Percentiles rank a stretch among this genome's conserved stretches.
Evolutionary conservation across 2,113 vertebrate species (phyloP).

Genomic region (Phainopepla nitens): DNA sequence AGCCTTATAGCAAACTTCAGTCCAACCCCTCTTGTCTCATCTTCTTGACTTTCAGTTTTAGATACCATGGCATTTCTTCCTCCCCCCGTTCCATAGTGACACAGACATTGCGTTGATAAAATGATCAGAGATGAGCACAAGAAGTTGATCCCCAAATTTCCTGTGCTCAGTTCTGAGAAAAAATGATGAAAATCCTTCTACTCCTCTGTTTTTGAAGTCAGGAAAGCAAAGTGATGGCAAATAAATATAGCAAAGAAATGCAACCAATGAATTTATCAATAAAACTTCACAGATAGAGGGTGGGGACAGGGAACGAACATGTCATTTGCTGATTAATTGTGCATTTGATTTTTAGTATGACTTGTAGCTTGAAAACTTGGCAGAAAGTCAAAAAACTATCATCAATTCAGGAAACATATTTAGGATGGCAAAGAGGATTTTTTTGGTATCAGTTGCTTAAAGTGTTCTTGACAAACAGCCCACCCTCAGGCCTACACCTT

Average conservation of each 20-base stretch:
- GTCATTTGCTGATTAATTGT: background rate
- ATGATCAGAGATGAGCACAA: background rate
- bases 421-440: background rate
- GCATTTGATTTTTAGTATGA: background rate
- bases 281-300: background rate
- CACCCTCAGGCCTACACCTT: background rate
- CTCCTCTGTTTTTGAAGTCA: background rate
- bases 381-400: background rate
- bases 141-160: background rate
- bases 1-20: background rate
- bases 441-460: background rate
- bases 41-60: background rate
- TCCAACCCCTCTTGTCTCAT: background rate
- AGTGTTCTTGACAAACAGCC: background rate
- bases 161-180: background rate
- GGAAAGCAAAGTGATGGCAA: background rate
- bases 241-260: background rate
- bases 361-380: background rate
- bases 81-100: background rate
- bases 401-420: background rate
- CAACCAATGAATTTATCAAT: background rate
- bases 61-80: background rate
- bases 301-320: background rate
- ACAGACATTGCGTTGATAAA: background rate
- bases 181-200: background rate